Base-by-base conservation (phyloP, 1,140 invertebrate genomes). In the Armadillidium nasatum region DNA sequence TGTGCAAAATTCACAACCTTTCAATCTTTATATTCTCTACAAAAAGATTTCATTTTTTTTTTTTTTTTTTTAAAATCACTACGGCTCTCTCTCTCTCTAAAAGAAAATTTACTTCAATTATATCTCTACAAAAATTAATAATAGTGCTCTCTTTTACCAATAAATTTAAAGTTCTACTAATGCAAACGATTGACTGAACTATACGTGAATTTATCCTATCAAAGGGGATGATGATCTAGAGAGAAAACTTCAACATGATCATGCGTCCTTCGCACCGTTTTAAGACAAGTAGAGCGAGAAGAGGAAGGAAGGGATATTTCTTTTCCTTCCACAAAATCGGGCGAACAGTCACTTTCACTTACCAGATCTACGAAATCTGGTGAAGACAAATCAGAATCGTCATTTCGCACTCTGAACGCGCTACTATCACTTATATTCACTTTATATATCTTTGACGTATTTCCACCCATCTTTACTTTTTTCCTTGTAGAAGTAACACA, bases 231-330 rank as follows among this genome's bases (percentile, higher is more conserved):
- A 21, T 80, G 76, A 71, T 80, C 79, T n/a, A 80, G 60, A 9
- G 79, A 78, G 19, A 80, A 74, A 46, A 80, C 79, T 73, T 80
- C 76, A 43, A 80, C 74, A 33, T 78, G 76, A 68, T 80, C 77
- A 44, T 76, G 76, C 21, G 74, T 77, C 7, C 79, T 70, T 19
- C 79, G 60, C 15, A 76, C 77, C 22, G 79, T 80, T 70, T 78
- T 80, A 13, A 80, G 68, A 71, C 79, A 80, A 44, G 79, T 78
- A 4, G 76, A 78, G 11, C 79, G 74, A n/a, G 70, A 74, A 10
- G 74, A 46, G 21, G 73, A 75, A 33, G 71, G 74, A 13, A 71
- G 73, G 23, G 71, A 54, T 4, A 72, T 21, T 44, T 70, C 77
- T n/a, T 60, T 76, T 13, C 71, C 70, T 45, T 79, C 76, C 54